Evolutionary conservation across 2,888 invertebrate genomes (phyloP).

Genomic region (Alcis repandata): DNA sequence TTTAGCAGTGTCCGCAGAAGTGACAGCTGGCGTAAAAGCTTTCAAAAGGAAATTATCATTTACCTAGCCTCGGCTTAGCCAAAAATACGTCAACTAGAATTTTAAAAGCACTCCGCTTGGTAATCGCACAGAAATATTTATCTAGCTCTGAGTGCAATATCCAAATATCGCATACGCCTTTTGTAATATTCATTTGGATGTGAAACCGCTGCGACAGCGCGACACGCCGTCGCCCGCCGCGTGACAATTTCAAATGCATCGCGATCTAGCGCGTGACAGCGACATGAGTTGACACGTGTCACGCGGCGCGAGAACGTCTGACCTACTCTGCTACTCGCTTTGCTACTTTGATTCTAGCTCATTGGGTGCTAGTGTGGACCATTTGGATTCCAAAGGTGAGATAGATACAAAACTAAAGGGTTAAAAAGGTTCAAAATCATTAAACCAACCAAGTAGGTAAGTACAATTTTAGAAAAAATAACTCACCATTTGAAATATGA

Average conservation of each 20-base stretch:
- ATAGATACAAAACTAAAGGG: too few relatives aligned
- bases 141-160: conserved; percentile 31
- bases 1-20: background rate
- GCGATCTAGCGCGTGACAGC: conserved; percentile 36
- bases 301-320: conserved; percentile 10
- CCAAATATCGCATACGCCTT: conserved; percentile 27
- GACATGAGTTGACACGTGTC: conserved; percentile 38
- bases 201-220: conserved; percentile 23
- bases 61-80: conserved; percentile 16
- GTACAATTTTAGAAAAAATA: too few relatives aligned
- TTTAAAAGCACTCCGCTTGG: conserved; percentile 27
- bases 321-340: conserved; percentile 8
- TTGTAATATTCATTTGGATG: conserved; percentile 35
- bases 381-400: too few relatives aligned
- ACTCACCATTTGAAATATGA: too few relatives aligned
- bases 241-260: conserved; percentile 43
- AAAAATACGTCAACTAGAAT: conserved; percentile 29
- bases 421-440: too few relatives aligned
- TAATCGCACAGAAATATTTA: conserved; percentile 30
- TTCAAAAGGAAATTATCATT: conserved; percentile 17
- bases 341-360: conserved; percentile 1
- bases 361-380: background rate
- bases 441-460: too few relatives aligned
- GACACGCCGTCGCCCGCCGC: conserved; percentile 21
- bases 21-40: conserved; percentile 20